phyloP scores from a whole-genome alignment of 2,888 invertebrate species.

The Macaria liturata region DNA sequence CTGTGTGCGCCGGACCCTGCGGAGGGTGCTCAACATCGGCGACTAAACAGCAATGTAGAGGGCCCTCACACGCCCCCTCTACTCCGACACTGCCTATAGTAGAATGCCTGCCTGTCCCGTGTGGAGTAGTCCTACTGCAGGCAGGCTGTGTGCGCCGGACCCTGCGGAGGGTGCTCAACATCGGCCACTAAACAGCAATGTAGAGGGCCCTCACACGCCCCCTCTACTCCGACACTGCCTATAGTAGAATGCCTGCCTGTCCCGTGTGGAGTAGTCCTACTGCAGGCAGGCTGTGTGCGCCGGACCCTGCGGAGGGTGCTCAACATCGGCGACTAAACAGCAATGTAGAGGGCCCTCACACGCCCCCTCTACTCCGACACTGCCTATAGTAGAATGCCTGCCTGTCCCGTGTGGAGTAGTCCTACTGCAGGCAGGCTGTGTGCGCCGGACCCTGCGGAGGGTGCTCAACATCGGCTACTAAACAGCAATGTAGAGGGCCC shows the following conservation, averaged over 20 bases:
- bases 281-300: too few relatives aligned
- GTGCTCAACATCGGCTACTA: constrained; percentile 17
- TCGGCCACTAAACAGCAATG: constrained; percentile 18
- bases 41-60: constrained; percentile 19
- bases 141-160: constrained; percentile 6
- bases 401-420: too few relatives aligned
- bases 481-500: constrained; percentile 14
- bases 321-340: constrained; percentile 19
- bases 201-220: constrained; percentile 3
- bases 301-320: constrained; percentile 15
- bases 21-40: constrained; percentile 14
- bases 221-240: too few relatives aligned
- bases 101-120: too few relatives aligned
- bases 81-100: too few relatives aligned
- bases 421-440: too few relatives aligned
- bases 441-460: constrained; percentile 14
- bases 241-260: too few relatives aligned
- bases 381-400: too few relatives aligned
- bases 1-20: constrained; percentile 12
- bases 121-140: too few relatives aligned
- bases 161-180: constrained; percentile 15
- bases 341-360: constrained; percentile 9
- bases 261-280: too few relatives aligned
- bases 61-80: background rate
- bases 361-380: too few relatives aligned